phyloP scores from a whole-genome alignment of 1,140 invertebrate species.

The Habropoda laboriosa region DNA sequence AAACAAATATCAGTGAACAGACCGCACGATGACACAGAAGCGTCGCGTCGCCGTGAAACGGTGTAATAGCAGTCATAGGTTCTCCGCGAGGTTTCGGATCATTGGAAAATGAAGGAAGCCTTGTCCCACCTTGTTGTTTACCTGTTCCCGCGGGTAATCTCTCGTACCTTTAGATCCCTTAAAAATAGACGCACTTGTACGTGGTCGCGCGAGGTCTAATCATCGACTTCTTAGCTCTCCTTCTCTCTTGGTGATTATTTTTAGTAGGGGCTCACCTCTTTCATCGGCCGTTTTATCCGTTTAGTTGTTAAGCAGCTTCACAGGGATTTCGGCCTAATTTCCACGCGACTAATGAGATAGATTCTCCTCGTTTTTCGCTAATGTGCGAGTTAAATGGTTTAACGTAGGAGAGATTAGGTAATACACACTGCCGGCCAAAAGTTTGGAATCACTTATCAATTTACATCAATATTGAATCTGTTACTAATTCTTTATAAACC shows the following conservation, averaged over 20 bases:
- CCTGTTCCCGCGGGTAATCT: background rate
- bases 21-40: background rate
- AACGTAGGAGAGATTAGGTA: too few relatives aligned
- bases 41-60: too few relatives aligned
- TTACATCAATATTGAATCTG: too few relatives aligned
- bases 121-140: slow-evolving; percentile 19
- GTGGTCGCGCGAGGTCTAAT: slow-evolving; percentile 9
- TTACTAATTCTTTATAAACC: too few relatives aligned
- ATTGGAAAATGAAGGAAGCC: slow-evolving; percentile 27
- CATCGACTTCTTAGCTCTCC: background rate
- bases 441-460: too few relatives aligned
- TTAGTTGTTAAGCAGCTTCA: background rate
- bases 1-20: too few relatives aligned
- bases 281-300: background rate
- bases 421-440: too few relatives aligned
- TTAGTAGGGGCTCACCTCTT: background rate
- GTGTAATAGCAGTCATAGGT: slow-evolving; percentile 35
- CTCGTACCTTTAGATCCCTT: background rate
- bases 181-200: slow-evolving; percentile 39
- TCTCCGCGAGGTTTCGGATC: slow-evolving; percentile 33
- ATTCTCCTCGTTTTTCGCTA: too few relatives aligned
- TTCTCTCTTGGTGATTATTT: background rate
- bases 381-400: too few relatives aligned
- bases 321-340: background rate
- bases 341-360: background rate